Conservation (phyloP, 1,140 invertebrate genomes). For the Philotrypesis tridentata region DNA sequence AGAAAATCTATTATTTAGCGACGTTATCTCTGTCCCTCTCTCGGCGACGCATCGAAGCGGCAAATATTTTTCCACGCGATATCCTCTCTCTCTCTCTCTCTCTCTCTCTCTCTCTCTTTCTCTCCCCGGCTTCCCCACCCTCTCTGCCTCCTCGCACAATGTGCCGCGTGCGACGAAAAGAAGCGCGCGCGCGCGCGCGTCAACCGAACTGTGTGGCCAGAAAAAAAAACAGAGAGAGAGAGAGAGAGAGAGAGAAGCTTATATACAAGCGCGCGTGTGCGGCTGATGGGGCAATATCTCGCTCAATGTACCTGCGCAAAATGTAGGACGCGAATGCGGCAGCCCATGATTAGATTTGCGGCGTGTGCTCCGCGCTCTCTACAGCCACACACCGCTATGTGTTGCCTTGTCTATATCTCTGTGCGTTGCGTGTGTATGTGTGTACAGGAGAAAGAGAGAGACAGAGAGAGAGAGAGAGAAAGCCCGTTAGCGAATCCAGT, state of each 20-base stretch:
- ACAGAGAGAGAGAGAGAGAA: too few species aligned
- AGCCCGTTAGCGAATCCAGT: slow-evolving; percentile 66
- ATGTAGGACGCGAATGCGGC: slow-evolving; percentile 66
- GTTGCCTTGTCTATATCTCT: slow-evolving; percentile 44
- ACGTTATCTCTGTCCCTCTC: slow-evolving; percentile 1
- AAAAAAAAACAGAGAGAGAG: not conserved
- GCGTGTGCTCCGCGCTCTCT: slow-evolving; percentile 58
- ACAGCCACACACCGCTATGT: not conserved
- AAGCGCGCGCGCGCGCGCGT: not conserved
- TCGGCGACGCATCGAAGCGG: not conserved
- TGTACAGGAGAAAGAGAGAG: not conserved
- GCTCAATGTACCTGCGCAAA: slow-evolving; percentile 9
- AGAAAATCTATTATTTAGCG: slow-evolving; percentile 12
- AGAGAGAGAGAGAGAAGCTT: not conserved
- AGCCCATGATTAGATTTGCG: slow-evolving; percentile 68
- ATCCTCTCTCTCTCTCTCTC: too few species aligned
- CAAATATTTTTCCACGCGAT: slow-evolving; percentile 22
- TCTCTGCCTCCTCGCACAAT: too few species aligned
- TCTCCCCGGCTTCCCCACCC: too few species aligned
- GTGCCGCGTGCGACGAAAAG: not conserved
- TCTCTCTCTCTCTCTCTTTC: too few species aligned
- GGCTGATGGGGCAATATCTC: slow-evolving; percentile 39
- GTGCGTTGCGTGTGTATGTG: slow-evolving; percentile 3
- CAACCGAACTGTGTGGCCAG: not conserved
- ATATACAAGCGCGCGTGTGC: not conserved